These are phyloP conservation scores for Albula glossodonta DNA, from an alignment of 2,113 vertebrate genomes.

Conservation along the genomic window DNA sequence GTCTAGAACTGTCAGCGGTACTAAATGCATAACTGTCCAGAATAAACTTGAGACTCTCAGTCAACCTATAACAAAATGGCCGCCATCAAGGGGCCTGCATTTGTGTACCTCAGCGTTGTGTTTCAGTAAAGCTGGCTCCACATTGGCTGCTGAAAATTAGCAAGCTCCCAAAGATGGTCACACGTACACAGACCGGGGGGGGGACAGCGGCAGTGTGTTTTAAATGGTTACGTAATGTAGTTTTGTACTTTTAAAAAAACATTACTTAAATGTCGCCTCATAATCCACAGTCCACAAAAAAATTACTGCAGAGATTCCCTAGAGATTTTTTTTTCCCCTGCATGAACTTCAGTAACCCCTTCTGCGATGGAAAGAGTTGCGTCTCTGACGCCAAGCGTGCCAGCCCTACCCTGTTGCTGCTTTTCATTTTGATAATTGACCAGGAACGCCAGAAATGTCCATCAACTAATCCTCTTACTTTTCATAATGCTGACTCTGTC, in stretches of 20 bases:
- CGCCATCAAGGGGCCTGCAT: too few species aligned
- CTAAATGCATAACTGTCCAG: too few species aligned
- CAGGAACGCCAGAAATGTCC: constrained; percentile 39
- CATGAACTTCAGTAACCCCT: not conserved
- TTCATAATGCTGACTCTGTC: constrained; percentile 34
- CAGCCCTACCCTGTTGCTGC: constrained; percentile 31
- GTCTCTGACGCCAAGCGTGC: constrained; percentile 13
- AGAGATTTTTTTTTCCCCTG: not conserved
- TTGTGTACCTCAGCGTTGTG: too few species aligned
- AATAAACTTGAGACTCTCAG: too few species aligned
- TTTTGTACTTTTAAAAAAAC: constrained; percentile 8
- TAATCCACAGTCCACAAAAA: constrained; percentile 1
- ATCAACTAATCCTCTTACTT: constrained; percentile 48
- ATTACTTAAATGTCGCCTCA: constrained; percentile 3
- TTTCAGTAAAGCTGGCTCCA: too few species aligned
- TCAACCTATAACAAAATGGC: too few species aligned
- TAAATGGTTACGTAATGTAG: not conserved
- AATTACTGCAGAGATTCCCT: not conserved
- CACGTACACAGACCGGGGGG: too few species aligned
- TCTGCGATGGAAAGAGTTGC: constrained; percentile 3
- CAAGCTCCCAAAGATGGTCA: too few species aligned
- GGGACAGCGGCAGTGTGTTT: not conserved
- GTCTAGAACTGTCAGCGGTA: too few species aligned
- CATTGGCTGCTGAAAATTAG: too few species aligned
- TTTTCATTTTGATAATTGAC: constrained; percentile 48